Evolutionary conservation across 2,113 vertebrate genomes (phyloP).

Genomic region (Cyprinodon variegatus): DNA sequence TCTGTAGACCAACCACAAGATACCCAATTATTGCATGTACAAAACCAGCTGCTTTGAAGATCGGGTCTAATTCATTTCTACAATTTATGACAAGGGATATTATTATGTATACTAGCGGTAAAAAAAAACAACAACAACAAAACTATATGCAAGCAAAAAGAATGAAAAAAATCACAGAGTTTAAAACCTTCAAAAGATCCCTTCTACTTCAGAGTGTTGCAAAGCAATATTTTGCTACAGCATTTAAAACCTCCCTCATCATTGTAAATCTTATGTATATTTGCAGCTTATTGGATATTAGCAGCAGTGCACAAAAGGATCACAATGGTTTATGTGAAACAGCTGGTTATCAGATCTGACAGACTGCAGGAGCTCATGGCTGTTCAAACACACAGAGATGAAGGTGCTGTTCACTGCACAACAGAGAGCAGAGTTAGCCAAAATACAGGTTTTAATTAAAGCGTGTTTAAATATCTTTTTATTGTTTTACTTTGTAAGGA

Average conservation of each 20-base stretch:
- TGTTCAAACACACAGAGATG: constrained; percentile 26
- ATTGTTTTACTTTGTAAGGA: constrained; percentile 4
- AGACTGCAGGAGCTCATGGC: constrained; percentile 15
- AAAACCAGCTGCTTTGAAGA: too few relatives aligned
- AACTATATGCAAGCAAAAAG: not conserved
- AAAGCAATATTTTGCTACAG: constrained; percentile 22
- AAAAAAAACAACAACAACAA: too few relatives aligned
- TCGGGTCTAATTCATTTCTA: too few relatives aligned
- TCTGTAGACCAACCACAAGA: too few relatives aligned
- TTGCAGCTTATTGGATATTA: constrained; percentile 59
- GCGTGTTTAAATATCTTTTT: not conserved
- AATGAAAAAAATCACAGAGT: too few relatives aligned
- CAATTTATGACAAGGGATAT: constrained; percentile 40
- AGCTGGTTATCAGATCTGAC: constrained; percentile 46
- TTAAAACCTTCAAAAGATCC: not conserved
- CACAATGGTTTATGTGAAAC: constrained; percentile 37
- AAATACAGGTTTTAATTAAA: not conserved
- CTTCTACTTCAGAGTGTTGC: not conserved
- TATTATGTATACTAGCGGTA: not conserved
- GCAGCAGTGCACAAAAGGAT: constrained; percentile 43
- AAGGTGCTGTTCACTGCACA: not conserved
- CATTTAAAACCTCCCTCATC: constrained; percentile 8
- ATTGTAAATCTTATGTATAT: constrained; percentile 51
- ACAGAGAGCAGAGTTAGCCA: rapidly evolving
- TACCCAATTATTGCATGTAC: too few relatives aligned